phyloP scores from a whole-genome alignment of 2,113 vertebrate genomes.

The Channa maculata region DNA sequence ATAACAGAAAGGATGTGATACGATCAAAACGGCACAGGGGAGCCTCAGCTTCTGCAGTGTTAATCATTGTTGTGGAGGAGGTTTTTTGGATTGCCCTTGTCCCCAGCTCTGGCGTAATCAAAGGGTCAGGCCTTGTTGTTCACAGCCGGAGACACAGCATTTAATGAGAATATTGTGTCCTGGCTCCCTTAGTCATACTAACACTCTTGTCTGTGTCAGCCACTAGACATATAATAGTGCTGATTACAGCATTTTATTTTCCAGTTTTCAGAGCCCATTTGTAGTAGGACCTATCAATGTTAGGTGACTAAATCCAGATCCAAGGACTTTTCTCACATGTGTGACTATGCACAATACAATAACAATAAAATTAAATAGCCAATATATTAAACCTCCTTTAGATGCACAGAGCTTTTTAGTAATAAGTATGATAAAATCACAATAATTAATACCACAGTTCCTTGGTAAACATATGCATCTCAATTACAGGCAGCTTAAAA shows the following conservation, averaged over 20 bases:
- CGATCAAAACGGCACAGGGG: conserved; percentile 31
- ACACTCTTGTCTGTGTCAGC: conserved; percentile 9
- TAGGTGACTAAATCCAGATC: not conserved
- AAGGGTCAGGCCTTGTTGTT: conserved; percentile 42
- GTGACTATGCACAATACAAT: not conserved
- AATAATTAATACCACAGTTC: not conserved
- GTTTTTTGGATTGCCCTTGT: conserved; percentile 57
- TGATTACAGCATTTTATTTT: conserved; percentile 31
- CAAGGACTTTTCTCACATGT: not conserved
- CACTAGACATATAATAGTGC: conserved; percentile 11
- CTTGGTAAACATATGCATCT: not conserved
- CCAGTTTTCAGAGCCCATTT: conserved; percentile 7
- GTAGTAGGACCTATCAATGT: not conserved
- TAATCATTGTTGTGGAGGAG: conserved; percentile 49
- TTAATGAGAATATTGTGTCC: conserved; percentile 60
- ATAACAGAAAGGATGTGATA: conserved; percentile 56
- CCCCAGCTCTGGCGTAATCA: conserved; percentile 56
- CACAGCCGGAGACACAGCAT: conserved; percentile 42
- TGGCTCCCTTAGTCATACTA: conserved; percentile 32
- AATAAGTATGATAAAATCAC: not conserved
- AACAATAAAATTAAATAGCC: not conserved
- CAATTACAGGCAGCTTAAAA: not conserved
- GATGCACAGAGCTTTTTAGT: not conserved
- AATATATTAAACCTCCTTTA: not conserved
- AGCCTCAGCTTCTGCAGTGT: conserved; percentile 37